A percentile compares a stretch with the other conserved stretches of the same genome.
These are phyloP conservation scores for Peromyscus melanophrys DNA, from an alignment of 2,797 vertebrate genomes.

Conservation along the genomic window DNA sequence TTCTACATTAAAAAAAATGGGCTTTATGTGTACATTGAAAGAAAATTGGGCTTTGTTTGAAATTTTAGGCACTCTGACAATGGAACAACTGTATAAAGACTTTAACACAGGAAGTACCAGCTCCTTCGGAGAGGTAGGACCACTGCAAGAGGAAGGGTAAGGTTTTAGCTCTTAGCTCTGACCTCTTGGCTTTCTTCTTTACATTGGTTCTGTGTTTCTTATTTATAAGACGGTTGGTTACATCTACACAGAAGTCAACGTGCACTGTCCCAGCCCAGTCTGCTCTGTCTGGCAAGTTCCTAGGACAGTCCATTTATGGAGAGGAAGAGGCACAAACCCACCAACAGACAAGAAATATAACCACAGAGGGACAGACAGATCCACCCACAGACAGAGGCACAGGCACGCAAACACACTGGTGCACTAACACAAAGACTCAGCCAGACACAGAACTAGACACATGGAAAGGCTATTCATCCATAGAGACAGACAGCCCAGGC, in stretches of 20 bases:
- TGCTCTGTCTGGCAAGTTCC: slow-evolving; percentile 1
- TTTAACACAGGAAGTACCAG: too few relatives aligned
- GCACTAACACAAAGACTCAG: neutral
- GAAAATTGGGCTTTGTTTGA: too few relatives aligned
- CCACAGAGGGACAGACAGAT: slow-evolving; percentile 19
- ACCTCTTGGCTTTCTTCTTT: too few relatives aligned
- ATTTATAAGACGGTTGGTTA: too few relatives aligned
- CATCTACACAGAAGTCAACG: slow-evolving; percentile 51
- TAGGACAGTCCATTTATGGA: slow-evolving; percentile 6
- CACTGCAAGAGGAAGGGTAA: too few relatives aligned
- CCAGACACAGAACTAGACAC: neutral
- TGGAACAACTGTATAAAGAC: too few relatives aligned
- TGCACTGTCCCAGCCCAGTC: neutral
- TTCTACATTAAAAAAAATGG: too few relatives aligned
- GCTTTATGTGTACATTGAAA: too few relatives aligned
- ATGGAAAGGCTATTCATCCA: neutral
- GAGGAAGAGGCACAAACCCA: neutral
- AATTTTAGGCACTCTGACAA: too few relatives aligned
- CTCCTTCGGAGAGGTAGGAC: too few relatives aligned
- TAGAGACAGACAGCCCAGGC: neutral
- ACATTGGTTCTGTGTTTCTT: too few relatives aligned
- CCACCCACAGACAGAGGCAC: neutral
- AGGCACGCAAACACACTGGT: neutral
- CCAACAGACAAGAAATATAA: neutral
- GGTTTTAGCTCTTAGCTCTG: too few relatives aligned